Conservation (phyloP, 2,113 vertebrate genomes). For the Cyprinus carpio region DNA sequence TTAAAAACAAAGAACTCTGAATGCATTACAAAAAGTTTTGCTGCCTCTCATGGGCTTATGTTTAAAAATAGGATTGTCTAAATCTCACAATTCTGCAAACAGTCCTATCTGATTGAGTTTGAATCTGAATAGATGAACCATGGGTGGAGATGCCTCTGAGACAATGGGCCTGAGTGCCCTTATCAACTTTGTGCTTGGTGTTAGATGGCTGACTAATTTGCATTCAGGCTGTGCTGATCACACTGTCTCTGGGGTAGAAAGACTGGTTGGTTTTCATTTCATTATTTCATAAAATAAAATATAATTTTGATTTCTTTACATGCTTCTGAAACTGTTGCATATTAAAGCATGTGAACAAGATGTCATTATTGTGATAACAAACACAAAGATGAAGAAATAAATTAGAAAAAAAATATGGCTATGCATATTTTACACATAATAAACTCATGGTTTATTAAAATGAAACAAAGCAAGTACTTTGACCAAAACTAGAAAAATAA, state of each 20-base stretch:
- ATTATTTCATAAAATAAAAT: background rate
- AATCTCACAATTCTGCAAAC: background rate
- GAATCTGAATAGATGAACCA: constrained; percentile 50
- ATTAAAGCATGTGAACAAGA: background rate
- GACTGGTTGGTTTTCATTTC: background rate
- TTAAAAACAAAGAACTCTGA: too few species aligned
- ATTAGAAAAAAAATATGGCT: background rate
- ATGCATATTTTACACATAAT: background rate
- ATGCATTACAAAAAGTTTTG: background rate
- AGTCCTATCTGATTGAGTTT: constrained; percentile 30
- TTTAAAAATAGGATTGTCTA: background rate
- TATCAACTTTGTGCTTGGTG: constrained; percentile 23
- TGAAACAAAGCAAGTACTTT: background rate
- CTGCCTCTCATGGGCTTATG: background rate
- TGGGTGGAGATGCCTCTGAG: constrained; percentile 20
- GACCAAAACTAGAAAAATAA: background rate
- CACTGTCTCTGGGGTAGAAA: background rate
- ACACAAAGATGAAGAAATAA: background rate
- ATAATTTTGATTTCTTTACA: background rate
- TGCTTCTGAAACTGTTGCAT: background rate
- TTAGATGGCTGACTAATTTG: constrained; percentile 47
- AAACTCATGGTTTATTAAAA: background rate
- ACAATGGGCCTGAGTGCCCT: constrained; percentile 37
- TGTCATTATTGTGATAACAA: background rate
- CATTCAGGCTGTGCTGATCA: constrained; percentile 45